Evolutionary conservation across 2,797 vertebrate species (phyloP).

Genomic region (Peromyscus nudipes): DNA sequence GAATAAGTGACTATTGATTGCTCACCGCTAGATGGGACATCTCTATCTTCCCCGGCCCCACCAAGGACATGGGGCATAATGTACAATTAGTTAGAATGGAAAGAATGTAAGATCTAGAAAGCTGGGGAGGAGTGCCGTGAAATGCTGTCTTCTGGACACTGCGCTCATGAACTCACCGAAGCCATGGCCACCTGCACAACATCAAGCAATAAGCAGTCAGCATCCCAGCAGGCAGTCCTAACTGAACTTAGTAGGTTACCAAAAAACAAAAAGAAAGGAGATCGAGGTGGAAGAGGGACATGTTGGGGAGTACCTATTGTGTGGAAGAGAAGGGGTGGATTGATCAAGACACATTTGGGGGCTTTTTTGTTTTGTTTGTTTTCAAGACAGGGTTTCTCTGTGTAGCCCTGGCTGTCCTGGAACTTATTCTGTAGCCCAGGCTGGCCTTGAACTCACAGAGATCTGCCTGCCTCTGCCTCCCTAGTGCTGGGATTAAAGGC

Average conservation of each 20-base stretch:
- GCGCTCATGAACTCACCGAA: background rate
- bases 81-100: background rate
- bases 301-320: too few relatives aligned
- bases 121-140: background rate
- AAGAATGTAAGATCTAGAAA: too few relatives aligned
- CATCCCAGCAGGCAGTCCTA: background rate
- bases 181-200: background rate
- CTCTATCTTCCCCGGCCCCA: background rate
- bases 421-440: background rate
- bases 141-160: too few relatives aligned
- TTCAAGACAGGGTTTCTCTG: background rate
- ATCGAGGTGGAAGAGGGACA: too few relatives aligned
- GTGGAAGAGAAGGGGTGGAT: background rate
- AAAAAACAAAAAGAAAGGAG: background rate
- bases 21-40: background rate
- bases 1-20: background rate
- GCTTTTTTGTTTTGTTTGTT: background rate
- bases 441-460: background rate
- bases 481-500: background rate
- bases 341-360: background rate
- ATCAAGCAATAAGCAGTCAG: background rate
- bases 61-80: background rate
- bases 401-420: background rate
- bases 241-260: too few relatives aligned
- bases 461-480: background rate